Evolutionary conservation across 2,113 vertebrate species (phyloP), one percentile per base, ranked within the genome.

Genomic region (Limnothrissa miodon): DNA sequence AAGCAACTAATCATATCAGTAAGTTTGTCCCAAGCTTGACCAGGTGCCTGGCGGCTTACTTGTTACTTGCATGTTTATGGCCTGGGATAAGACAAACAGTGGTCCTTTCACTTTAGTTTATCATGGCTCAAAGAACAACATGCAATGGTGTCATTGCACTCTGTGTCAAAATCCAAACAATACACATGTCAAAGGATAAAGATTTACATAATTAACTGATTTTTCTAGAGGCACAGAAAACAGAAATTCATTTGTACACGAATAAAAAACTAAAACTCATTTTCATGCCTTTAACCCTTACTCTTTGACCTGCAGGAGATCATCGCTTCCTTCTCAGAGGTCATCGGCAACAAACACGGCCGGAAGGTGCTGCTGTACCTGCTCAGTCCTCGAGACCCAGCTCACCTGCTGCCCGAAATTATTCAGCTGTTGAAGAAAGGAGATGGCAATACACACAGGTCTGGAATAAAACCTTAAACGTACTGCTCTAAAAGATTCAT

Each of bases 1-100:
- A 98, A 96, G 87, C 97, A 99, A 89, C 92, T 96, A 29, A 94
- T 99, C 82, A 89, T 99, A 88, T 96, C 96, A 1, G 98, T 99
- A 90, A 95, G 97, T 96, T 90, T 46, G 82, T 1, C 66, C 9
- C 39, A 29, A 29, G 25, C 36, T 36, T 39, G 66, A 36, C 33
- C 4, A 74, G 36, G 17, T 36, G 66, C 33, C 4, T 36, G 29
- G 36, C 11, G 5, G 33, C 10, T 1, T 15, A 36, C 29, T 29
- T 33, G 4, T 13, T 33, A 39, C 29, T 36, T 74, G 15, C 29
- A 36, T 74, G 33, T 74, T 4, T 23, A 19, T 56, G 21, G 23
- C 19, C 51, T 5, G 2, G 51, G 42, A 42, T 42, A 4, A 42
- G 42, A 42, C 42, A 42, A 42, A 6, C 42, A 6, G 42, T 2